Conservation (phyloP, 2,888 invertebrate genomes). For the Eucriotettix oculatus region DNA sequence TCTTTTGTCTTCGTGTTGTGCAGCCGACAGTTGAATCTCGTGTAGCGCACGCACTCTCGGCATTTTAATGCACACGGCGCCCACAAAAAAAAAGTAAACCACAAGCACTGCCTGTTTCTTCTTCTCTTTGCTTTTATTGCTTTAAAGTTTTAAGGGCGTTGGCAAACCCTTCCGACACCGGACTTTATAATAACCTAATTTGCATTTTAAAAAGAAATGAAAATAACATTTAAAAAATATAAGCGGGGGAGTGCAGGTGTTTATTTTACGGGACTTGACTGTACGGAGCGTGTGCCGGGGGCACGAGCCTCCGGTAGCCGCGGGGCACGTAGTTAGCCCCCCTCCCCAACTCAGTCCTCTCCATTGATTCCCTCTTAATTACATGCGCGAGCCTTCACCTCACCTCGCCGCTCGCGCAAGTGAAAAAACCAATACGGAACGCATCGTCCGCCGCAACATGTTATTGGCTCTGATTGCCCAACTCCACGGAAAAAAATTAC, state of each 20-base stretch:
- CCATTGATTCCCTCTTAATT: too few relatives aligned
- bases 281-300: not conserved
- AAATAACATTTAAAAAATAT: not conserved
- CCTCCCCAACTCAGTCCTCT: not conserved
- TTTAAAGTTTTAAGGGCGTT: constrained; percentile 4
- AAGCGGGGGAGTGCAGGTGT: not conserved
- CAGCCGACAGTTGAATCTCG: not conserved
- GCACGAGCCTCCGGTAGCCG: too few relatives aligned
- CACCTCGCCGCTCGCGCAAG: too few relatives aligned
- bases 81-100: not conserved
- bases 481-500: too few relatives aligned
- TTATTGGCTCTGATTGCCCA: too few relatives aligned
- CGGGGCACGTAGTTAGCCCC: not conserved
- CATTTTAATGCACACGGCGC: not conserved
- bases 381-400: too few relatives aligned
- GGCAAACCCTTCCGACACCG: not conserved
- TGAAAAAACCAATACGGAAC: too few relatives aligned
- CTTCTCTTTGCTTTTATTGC: not conserved
- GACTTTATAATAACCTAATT: constrained; percentile 9
- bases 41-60: not conserved
- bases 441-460: too few relatives aligned
- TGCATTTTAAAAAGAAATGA: constrained; percentile 4
- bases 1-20: not conserved
- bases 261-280: not conserved
- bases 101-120: not conserved